phyloP scores from a whole-genome alignment of 2,797 vertebrate species.

The Myotis daubentonii region DNA sequence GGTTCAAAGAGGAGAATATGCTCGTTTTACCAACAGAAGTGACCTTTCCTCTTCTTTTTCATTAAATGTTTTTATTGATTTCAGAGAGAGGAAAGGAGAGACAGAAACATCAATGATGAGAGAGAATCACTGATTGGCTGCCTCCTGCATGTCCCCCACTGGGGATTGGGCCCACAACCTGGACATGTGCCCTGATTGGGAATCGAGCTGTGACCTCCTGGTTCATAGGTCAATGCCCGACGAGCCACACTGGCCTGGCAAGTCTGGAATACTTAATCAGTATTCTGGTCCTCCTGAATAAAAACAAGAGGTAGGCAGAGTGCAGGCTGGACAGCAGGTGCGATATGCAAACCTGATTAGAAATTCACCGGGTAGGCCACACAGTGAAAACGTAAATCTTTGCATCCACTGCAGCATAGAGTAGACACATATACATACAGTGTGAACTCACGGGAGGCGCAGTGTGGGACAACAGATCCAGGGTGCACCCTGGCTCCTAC shows the following conservation, averaged over 20 bases:
- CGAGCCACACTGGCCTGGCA: no score
- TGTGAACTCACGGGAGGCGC: no score
- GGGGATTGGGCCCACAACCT: no score
- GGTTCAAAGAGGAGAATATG: neutral
- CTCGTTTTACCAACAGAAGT: neutral
- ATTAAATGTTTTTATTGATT: no score
- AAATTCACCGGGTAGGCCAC: neutral
- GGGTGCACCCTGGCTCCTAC: neutral
- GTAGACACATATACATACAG: rapidly evolving
- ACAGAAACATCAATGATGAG: no score
- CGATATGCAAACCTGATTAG: neutral
- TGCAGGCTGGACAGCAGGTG: neutral
- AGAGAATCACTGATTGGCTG: no score
- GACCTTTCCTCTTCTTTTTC: neutral
- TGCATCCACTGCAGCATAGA: neutral
- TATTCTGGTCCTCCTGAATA: neutral
- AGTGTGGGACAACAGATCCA: neutral
- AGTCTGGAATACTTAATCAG: neutral
- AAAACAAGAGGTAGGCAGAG: neutral
- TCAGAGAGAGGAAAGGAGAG: no score
- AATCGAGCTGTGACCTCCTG: no score
- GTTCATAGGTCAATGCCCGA: no score
- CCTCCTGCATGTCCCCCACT: no score
- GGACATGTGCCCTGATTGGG: no score
- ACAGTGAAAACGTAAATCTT: neutral